Percentiles rank a stretch among this genome's conserved stretches.
These are phyloP conservation scores for Beris chalybata DNA, from an alignment of 2,888 invertebrate genomes.

Conservation along the genomic window DNA sequence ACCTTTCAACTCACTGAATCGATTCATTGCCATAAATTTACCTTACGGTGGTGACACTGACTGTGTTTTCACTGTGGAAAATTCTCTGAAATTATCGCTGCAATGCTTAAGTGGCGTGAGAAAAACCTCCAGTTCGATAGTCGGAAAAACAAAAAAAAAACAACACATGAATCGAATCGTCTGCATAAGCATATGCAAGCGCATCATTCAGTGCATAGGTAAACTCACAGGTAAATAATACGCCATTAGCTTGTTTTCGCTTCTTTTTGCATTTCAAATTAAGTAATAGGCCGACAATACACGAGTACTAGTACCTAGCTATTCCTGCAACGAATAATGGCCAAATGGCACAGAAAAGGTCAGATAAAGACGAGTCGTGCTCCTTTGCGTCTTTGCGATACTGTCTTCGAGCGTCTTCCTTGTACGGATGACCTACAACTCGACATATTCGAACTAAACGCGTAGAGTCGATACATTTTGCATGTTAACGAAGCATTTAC, in stretches of 20 bases:
- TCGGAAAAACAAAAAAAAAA: neutral
- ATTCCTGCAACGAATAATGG: slow-evolving; percentile 11
- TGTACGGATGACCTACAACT: slow-evolving; percentile 9
- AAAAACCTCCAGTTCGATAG: neutral
- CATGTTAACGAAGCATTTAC: slow-evolving; percentile 12
- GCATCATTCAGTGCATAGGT: neutral
- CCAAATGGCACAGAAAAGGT: slow-evolving; percentile 22
- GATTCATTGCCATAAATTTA: slow-evolving; percentile 21
- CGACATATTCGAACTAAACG: neutral
- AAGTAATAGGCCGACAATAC: slow-evolving; percentile 25
- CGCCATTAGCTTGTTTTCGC: neutral
- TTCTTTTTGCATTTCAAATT: slow-evolving; percentile 19
- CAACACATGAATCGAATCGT: neutral
- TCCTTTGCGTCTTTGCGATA: too few species aligned
- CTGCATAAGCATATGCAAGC: neutral
- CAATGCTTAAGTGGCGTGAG: slow-evolving; percentile 9
- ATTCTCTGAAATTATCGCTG: neutral
- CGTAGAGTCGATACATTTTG: neutral
- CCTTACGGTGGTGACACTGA: slow-evolving; percentile 12
- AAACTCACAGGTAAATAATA: slow-evolving; percentile 1
- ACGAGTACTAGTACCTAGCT: neutral
- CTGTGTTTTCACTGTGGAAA: neutral
- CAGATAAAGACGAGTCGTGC: slow-evolving; percentile 6
- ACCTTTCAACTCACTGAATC: neutral
- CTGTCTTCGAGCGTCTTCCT: slow-evolving; percentile 8